These are phyloP conservation scores for Gopherus evgoodei DNA, from an alignment of 2,113 vertebrate species.

Conservation along the genomic window DNA sequence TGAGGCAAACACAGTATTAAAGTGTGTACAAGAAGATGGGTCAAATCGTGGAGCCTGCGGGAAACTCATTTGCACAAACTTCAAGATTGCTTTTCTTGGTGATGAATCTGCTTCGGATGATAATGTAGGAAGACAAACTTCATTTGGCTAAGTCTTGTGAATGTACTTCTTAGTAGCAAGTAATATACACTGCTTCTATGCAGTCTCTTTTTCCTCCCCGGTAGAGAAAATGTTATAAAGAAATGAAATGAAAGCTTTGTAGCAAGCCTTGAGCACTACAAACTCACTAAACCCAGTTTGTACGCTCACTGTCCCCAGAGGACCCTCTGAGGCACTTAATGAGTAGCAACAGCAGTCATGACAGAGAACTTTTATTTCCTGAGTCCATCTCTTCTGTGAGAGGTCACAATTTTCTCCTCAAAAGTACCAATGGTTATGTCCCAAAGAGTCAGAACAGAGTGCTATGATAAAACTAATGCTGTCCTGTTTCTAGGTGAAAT, in stretches of 20 bases:
- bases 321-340: neutral
- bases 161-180: neutral
- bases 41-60: conserved; percentile 85
- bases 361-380: neutral
- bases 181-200: neutral
- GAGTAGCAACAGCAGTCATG: neutral
- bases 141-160: neutral
- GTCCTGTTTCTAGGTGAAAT: neutral
- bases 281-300: neutral
- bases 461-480: neutral
- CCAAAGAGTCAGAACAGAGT: neutral
- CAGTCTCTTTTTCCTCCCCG: neutral
- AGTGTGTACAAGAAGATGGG: conserved; percentile 85
- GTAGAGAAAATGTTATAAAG: neutral
- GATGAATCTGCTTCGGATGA: conserved; percentile 79
- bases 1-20: conserved; percentile 85
- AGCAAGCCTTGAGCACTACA: neutral
- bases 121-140: conserved; percentile 75
- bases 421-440: neutral
- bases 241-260: neutral
- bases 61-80: conserved; percentile 89
- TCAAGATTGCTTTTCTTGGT: conserved; percentile 88
- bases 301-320: neutral
- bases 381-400: neutral
- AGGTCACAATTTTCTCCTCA: neutral